phyloP scores from a whole-genome alignment of 2,888 invertebrate genomes.

The Allolobophora icterica region DNA sequence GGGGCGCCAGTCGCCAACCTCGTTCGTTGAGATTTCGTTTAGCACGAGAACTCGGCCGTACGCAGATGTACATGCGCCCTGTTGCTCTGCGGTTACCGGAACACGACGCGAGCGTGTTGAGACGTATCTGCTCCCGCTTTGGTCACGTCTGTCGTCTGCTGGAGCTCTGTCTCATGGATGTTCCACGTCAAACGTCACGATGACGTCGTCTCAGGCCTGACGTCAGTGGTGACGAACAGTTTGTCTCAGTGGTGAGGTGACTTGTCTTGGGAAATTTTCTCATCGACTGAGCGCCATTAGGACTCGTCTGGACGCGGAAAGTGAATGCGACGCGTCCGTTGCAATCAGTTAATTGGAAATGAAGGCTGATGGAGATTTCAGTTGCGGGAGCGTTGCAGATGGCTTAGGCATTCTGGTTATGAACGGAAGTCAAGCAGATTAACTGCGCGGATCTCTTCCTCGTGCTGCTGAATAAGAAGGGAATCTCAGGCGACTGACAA shows the following conservation, averaged over 20 bases:
- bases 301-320: not conserved
- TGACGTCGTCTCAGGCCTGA: constrained; percentile 4
- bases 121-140: not conserved
- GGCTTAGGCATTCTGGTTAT: not conserved
- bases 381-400: not conserved
- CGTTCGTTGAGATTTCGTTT: not conserved
- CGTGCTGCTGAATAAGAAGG: not conserved
- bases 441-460: not conserved
- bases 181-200: not conserved
- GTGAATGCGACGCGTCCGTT: not conserved
- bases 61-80: not conserved
- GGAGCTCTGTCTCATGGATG: not conserved
- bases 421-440: not conserved
- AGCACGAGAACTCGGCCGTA: not conserved
- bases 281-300: not conserved
- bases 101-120: not conserved
- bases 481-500: not conserved
- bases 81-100: not conserved
- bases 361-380: not conserved
- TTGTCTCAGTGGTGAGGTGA: not conserved
- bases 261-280: not conserved
- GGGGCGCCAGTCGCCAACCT: not conserved
- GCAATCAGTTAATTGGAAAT: not conserved
- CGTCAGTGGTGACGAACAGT: not conserved
- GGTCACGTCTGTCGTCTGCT: not conserved